Conservation (phyloP, 2,797 vertebrate species). For the Lagorchestes hirsutus region DNA sequence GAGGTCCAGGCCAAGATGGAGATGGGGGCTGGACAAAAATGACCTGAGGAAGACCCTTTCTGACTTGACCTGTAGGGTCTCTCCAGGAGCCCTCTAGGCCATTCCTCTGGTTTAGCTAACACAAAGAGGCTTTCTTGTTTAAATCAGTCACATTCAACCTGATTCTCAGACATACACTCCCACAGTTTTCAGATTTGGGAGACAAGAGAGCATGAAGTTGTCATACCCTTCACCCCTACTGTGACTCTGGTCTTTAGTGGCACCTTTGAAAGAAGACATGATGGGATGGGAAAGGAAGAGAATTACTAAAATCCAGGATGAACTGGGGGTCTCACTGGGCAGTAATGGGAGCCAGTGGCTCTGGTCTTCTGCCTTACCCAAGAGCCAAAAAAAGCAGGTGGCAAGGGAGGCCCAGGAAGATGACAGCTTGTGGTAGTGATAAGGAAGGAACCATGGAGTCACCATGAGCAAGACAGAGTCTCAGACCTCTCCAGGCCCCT, state of each 20-base stretch:
- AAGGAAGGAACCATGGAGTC: not conserved
- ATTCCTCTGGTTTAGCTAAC: not conserved
- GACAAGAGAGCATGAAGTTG: not conserved
- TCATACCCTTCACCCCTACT: not conserved
- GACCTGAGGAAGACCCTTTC: not conserved
- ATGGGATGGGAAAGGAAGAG: not conserved
- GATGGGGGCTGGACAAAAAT: not conserved
- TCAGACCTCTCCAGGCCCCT: not conserved
- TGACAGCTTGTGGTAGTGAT: not conserved
- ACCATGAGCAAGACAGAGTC: not conserved
- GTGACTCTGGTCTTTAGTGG: not conserved
- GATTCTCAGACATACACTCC: not conserved
- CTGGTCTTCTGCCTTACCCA: not conserved
- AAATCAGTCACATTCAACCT: not conserved
- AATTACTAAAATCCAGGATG: not conserved
- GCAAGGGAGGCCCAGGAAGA: not conserved
- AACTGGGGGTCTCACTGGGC: not conserved
- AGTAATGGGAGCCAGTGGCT: not conserved
- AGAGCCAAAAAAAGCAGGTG: not conserved
- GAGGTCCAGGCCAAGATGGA: not conserved
- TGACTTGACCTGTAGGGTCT: not conserved
- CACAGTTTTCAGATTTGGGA: not conserved
- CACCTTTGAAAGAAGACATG: not conserved
- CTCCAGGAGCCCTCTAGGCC: not conserved
- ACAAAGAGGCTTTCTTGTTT: not conserved